Evolutionary conservation across 2,888 invertebrate species (phyloP).

Genomic region (Scelioninae gen. 2): DNA sequence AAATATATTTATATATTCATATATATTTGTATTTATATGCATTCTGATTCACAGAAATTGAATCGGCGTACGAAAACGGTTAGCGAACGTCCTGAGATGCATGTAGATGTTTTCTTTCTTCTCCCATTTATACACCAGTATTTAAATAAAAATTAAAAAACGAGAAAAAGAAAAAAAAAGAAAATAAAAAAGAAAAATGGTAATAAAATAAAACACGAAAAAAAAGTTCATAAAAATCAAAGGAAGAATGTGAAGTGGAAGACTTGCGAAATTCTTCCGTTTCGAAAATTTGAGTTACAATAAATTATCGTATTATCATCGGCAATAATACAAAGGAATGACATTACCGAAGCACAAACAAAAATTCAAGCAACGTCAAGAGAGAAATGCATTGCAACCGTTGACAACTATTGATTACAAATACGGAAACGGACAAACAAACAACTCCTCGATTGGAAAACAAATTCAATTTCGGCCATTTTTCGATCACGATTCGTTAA

Average conservation of each 20-base stretch:
- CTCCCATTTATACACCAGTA: slow-evolving; percentile 25
- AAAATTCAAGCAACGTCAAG: slow-evolving; percentile 56
- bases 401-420: neutral
- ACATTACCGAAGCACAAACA: slow-evolving; percentile 64
- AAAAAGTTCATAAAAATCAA: too few relatives aligned
- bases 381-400: slow-evolving; percentile 14
- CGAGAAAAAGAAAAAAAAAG: neutral
- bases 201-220: slow-evolving; percentile 9
- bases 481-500: neutral
- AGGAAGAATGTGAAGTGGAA: slow-evolving; percentile 50
- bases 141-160: slow-evolving; percentile 1
- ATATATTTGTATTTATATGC: slow-evolving; percentile 33
- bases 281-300: slow-evolving; percentile 38
- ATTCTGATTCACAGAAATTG: slow-evolving; percentile 11
- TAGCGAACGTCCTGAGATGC: neutral
- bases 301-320: slow-evolving; percentile 62
- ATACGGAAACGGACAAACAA: neutral
- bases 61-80: slow-evolving; percentile 22
- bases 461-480: slow-evolving; percentile 8
- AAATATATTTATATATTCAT: slow-evolving; percentile 46
- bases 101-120: neutral
- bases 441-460: too few relatives aligned
- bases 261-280: slow-evolving; percentile 42
- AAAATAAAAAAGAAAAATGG: slow-evolving; percentile 5
- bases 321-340: slow-evolving; percentile 69